Evolutionary conservation across 2,888 invertebrate genomes (phyloP), one percentile per base, ranked within the genome.

Genomic region (Criorhina ranunculi): DNA sequence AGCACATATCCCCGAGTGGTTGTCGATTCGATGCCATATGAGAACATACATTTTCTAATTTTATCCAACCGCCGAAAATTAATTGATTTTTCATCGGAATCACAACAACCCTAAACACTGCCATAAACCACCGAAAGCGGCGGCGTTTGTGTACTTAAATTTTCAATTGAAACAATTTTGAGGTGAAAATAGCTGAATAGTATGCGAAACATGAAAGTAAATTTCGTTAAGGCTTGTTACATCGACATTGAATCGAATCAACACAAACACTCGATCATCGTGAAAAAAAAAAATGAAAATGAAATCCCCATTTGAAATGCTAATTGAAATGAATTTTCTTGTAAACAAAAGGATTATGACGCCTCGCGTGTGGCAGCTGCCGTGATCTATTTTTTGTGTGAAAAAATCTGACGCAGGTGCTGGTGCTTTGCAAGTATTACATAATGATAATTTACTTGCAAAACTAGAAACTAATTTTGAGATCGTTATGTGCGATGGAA

Each of bases 81-180:
- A 83, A 83, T 83, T 83, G 82, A 83, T 83, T 83, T 83, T 78
- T 78, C 82, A 83, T 83, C 67, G 49, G 55, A 83, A 83, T 83
- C 72, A 83, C 78, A 73, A 66, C 66, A 60, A 46, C 17, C 24
- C 29, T 49, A 64, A 42, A 24, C 24, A 24, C 11, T 17, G 29
- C 62, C 46, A 53, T 66, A 82, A 66, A 77, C 60, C 72, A 64
- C 5, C 66, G 35, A 53, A 60, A 5, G 35, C 44, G 40, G 57
- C 37, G 46, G 46, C 51, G 49, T 37, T 40, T 49, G 15, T 51
- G 9, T 59, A 33, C n/a, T 42, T 19, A 12, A 51, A 35, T 46
- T 64, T 75, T 57, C 64, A 57, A 17, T 44, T 37, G 55, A 66
- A 75, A 55, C 33, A 44, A 64, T 60, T 72, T 51, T 49, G 29